phyloP scores from a whole-genome alignment of 2,797 vertebrate genomes.

The Enteromius fasciolatus region DNA sequence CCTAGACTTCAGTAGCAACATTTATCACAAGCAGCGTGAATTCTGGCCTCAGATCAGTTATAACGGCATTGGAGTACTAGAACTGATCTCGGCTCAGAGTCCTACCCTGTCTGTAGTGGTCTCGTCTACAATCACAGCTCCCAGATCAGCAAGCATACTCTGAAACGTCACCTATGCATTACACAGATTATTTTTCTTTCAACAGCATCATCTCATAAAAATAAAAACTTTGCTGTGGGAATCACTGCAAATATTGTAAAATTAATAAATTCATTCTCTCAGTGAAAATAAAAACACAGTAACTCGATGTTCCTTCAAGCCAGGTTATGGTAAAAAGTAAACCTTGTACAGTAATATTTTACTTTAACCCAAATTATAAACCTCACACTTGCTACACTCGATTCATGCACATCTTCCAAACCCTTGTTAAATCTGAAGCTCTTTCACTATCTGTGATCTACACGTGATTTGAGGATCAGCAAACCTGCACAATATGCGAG shows the following conservation, averaged over 20 bases:
- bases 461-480: constrained; percentile 6
- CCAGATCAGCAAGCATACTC: constrained; percentile 14
- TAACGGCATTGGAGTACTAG: background rate
- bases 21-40: constrained; percentile 10
- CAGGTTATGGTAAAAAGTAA: background rate
- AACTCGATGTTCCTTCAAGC: background rate
- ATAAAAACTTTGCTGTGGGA: background rate
- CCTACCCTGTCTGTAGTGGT: background rate
- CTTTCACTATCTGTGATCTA: background rate
- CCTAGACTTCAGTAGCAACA: background rate
- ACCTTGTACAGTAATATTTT: background rate
- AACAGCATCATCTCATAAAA: background rate
- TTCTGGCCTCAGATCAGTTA: background rate
- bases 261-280: constrained; percentile 9
- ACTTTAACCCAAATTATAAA: background rate
- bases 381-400: background rate
- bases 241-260: background rate
- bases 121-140: background rate
- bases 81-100: constrained; percentile 16
- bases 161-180: background rate
- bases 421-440: background rate
- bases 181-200: background rate
- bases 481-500: background rate
- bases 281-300: constrained; percentile 8
- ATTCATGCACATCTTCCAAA: background rate